Conservation (phyloP, 2,113 vertebrate genomes). For the Hirundichthys speculiger region DNA sequence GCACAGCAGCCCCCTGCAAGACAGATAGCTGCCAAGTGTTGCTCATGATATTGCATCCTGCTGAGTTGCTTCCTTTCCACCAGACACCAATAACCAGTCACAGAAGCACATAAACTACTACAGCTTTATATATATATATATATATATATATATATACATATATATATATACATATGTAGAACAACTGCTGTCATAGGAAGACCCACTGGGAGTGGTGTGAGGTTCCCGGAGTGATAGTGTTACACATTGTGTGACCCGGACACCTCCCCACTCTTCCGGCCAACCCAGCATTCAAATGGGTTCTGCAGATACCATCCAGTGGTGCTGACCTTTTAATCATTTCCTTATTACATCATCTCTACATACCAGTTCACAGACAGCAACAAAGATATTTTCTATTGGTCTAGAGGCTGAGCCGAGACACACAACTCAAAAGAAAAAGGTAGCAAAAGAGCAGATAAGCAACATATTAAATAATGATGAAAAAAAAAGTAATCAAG, state of each 20-base stretch:
- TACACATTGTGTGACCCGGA: conserved; percentile 66
- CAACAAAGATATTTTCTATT: too few species aligned
- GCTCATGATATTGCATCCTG: conserved; percentile 34
- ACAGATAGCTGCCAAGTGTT: conserved; percentile 58
- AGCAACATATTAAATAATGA: too few species aligned
- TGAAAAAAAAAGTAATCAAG: too few species aligned
- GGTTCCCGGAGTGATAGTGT: conserved; percentile 69
- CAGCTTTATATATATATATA: background rate
- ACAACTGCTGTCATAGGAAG: conserved; percentile 34
- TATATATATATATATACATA: conserved; percentile 14
- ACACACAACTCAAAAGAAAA: too few species aligned
- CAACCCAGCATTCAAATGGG: conserved; percentile 49
- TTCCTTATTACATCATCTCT: conserved; percentile 57
- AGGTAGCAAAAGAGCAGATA: too few species aligned
- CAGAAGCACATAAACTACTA: conserved; percentile 27
- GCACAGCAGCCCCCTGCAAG: background rate
- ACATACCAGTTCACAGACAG: background rate
- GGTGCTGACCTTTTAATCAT: conserved; percentile 23
- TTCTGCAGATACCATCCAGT: conserved; percentile 32
- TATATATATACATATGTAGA: conserved; percentile 20
- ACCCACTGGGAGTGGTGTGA: conserved; percentile 56
- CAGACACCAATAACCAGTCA: conserved; percentile 30
- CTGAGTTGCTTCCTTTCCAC: conserved; percentile 29
- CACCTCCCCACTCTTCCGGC: conserved; percentile 54
- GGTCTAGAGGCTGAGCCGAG: too few species aligned